Conservation (phyloP, 2,113 vertebrate genomes). For the Suricata suricatta region DNA sequence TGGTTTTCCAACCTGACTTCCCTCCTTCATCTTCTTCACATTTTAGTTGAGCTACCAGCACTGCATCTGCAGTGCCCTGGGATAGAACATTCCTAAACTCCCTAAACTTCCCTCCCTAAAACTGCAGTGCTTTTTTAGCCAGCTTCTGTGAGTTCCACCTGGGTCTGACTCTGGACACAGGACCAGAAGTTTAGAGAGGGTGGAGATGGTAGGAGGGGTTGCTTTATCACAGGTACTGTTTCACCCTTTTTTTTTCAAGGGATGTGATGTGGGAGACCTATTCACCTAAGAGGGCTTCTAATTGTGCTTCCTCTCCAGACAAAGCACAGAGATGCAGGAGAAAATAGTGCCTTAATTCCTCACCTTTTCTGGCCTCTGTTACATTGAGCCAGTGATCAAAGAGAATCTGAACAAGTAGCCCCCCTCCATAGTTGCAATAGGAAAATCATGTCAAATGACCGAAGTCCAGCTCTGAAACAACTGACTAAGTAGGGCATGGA, state of each 20-base stretch:
- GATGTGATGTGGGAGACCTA: background rate
- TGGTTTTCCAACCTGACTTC: fast-evolving
- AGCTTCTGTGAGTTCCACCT: background rate
- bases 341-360: background rate
- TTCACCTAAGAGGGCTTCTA: background rate
- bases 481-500: background rate
- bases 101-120: background rate
- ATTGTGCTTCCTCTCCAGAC: background rate
- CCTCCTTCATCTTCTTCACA: background rate
- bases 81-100: background rate
- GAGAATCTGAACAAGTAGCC: background rate
- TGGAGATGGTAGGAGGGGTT: background rate
- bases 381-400: background rate
- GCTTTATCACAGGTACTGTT: background rate
- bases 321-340: background rate
- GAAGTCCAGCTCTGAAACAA: background rate
- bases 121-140: background rate
- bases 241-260: background rate
- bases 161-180: background rate
- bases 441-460: background rate
- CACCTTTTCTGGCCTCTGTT: background rate
- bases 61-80: background rate
- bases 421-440: background rate
- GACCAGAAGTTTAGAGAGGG: background rate
- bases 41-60: fast-evolving